Base-by-base conservation (phyloP, 2,113 vertebrate species). In the Lycaon pictus region DNA sequence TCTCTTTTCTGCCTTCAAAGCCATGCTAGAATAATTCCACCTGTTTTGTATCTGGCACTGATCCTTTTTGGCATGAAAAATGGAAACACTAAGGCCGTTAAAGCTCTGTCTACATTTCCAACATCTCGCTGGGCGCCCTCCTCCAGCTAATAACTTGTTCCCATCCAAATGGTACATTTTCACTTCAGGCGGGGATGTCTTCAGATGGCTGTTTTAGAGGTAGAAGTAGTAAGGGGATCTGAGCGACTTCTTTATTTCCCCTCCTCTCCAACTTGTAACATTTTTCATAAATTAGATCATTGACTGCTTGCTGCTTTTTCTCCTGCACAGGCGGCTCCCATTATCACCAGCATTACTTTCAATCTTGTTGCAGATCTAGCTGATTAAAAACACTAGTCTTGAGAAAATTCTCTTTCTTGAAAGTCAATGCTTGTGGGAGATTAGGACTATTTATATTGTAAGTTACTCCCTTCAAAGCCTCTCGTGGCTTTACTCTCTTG, bases 301-400 rank as follows among this genome's bases (percentile, higher is more conserved):
- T 80, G 95, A 62, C 85, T 62, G 74, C 83, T 86, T 0, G 6
- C 71, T 94, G 62, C 58, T 55, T 60, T 87, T 65, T 67, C 88
- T 92, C 35, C 56, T 29, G n/a, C 58, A 63, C 84, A 85, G 84
- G 92, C 43, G 3, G 69, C 71, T 88, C 91, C 72, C 5, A 9
- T 93, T 96, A 98, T 97, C 95, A 25, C 76, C 37, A 51, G 93
- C 87, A 91, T 97, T 96, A 63, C 96, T 96, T 97, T 97, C 97
- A 90, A 97, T 98, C 97, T 96, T 96, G 80, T 91, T 90, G 93
- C 86, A 96, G 96, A 98, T 98, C 77, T 87, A 35, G 80, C 93
- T 97, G 97, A 98, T 98, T 98, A 97, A 97, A 97, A 97, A 98
- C 93, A 86, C 93, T 95, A 86, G 96, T 89, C 88, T 93, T 98